A percentile compares a stretch with the other conserved stretches of the same genome.
phyloP scores from a whole-genome alignment of 2,888 invertebrate genomes.

The Sepioteuthis lessoniana region DNA sequence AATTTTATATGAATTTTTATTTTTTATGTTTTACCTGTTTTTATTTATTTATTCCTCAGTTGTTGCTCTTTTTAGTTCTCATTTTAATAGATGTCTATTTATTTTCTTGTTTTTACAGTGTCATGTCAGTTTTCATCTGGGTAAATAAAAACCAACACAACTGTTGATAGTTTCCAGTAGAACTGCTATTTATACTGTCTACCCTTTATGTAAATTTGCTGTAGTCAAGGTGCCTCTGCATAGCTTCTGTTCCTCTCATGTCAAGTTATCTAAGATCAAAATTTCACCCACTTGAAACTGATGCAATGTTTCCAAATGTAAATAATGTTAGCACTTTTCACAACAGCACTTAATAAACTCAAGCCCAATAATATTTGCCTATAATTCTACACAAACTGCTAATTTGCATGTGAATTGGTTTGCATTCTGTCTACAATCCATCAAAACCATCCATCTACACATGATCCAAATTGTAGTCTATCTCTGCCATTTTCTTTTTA shows the following conservation, averaged over 20 bases:
- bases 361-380: neutral
- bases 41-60: neutral
- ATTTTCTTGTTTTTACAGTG: neutral
- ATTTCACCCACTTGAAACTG: neutral
- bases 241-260: neutral
- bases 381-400: neutral
- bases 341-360: neutral
- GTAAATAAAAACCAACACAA: conserved; percentile 33
- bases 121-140: conserved; percentile 20
- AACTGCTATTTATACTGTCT: neutral
- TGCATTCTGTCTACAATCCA: neutral
- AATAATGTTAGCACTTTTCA: neutral
- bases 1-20: neutral
- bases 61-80: neutral
- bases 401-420: conserved; percentile 6
- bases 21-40: neutral
- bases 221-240: neutral
- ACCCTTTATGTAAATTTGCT: too few species aligned
- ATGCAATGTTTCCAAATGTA: neutral
- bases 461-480: neutral
- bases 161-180: neutral
- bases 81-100: neutral
- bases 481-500: neutral
- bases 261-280: neutral
- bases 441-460: neutral